Evolutionary conservation across 2,888 invertebrate genomes (phyloP), one percentile per base, ranked within the genome.

Genomic region (Caenorhabditis sulstoni): DNA sequence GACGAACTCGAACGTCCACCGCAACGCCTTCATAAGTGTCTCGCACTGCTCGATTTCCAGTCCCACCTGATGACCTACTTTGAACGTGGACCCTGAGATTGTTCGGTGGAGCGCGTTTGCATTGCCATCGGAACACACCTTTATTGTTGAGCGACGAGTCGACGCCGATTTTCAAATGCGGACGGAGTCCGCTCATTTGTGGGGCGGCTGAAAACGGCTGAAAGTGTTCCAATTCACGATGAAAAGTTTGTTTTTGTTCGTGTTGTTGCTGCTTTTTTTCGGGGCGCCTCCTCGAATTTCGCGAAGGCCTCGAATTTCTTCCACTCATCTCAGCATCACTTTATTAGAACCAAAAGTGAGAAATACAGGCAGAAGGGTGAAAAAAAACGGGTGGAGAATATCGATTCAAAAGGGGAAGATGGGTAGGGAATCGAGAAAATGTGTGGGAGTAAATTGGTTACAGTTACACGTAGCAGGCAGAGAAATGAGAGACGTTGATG

Each of bases 11-110:
- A 55, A 79, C 1, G 55, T 59, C 79, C 79, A 79, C 14, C 59
- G 49, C 14, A 64, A 37, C 12, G 59, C 67, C 45, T 70, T 79
- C 75, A 79, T 65, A n/a, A 79, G 37, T 0, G 75, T 79, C 39
- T 70, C 65, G 55, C 79, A 79, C 53, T 79, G 79, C 22, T 79
- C 79, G 3, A 79, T 52, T 62, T 79, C 79, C 37, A 75, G 16
- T 5, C 75, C 79, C 44, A 66, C 61, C 37, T 75, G 75, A 29
- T 67, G 57, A 16, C 74, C 58, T 1, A 79, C 64, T 74, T 73
- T 68, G 59, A 49, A 74, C 39, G 57, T 67, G 44, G 79, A 79
- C 0, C 74, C 79, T 79, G 22, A 62, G n/a, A n/a, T n/a, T n/a
- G n/a, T n/a, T n/a, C 16, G 45, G 39, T 59, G 18, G 41, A 41